These are phyloP conservation scores for Aptenodytes forsteri DNA, from an alignment of 2,113 vertebrate species.

Conservation along the genomic window DNA sequence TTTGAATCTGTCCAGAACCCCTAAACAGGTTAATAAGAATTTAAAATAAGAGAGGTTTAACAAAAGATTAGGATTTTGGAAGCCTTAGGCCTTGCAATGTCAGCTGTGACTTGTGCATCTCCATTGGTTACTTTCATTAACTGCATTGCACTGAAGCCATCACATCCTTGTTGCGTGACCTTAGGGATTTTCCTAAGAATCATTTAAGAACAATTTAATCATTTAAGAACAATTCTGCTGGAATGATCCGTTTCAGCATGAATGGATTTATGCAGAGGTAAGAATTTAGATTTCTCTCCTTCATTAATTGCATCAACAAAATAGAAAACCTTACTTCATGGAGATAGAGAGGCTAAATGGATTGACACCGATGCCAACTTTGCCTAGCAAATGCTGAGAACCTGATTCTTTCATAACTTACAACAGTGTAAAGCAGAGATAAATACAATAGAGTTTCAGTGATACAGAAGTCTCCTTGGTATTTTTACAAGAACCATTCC, in stretches of 20 bases:
- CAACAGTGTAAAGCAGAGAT: neutral
- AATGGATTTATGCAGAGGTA: neutral
- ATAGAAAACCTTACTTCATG: neutral
- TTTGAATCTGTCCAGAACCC: neutral
- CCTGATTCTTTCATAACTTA: neutral
- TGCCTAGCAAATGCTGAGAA: neutral
- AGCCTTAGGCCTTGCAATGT: neutral
- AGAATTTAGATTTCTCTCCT: neutral
- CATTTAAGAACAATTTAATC: neutral
- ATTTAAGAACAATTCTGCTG: neutral
- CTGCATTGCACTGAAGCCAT: neutral
- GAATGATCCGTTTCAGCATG: neutral
- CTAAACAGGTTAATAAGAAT: neutral
- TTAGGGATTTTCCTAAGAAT: neutral
- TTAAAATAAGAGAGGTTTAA: neutral
- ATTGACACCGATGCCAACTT: neutral
- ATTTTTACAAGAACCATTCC: neutral
- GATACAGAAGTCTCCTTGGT: neutral
- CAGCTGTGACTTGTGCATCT: neutral
- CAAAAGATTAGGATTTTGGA: neutral
- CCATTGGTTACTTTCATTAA: neutral
- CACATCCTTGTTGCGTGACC: neutral
- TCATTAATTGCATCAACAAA: neutral
- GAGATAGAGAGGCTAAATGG: neutral
- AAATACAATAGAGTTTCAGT: neutral